Conservation (phyloP, 2,888 invertebrate species). For the Pyrgus malvae region DNA sequence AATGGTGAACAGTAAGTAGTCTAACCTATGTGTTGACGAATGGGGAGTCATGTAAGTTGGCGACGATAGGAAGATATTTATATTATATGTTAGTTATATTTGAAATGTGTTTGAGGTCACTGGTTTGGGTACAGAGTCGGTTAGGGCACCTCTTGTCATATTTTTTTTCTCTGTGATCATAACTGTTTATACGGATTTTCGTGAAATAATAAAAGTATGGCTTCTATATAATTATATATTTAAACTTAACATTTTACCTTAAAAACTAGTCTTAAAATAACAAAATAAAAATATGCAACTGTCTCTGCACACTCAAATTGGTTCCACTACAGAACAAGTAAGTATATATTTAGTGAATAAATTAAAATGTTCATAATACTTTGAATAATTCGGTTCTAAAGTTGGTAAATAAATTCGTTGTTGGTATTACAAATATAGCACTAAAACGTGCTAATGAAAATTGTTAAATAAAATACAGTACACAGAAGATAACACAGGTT, state of each 20-base stretch:
- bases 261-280: constrained; percentile 61
- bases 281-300: constrained; percentile 50
- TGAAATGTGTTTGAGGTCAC: too few relatives aligned
- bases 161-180: too few relatives aligned
- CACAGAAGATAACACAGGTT: background rate
- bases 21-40: too few relatives aligned
- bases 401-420: constrained; percentile 23
- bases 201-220: constrained; percentile 32
- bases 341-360: constrained; percentile 4
- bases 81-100: too few relatives aligned
- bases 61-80: too few relatives aligned
- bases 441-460: constrained; percentile 42
- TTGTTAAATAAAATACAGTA: constrained; percentile 2
- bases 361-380: constrained; percentile 3
- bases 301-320: constrained; percentile 38
- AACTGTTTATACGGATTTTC: too few relatives aligned
- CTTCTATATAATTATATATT: constrained; percentile 58
- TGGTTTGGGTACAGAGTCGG: too few relatives aligned
- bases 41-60: too few relatives aligned
- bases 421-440: constrained; percentile 37
- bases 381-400: constrained; percentile 12
- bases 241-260: constrained; percentile 64
- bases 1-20: too few relatives aligned
- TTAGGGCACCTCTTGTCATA: too few relatives aligned
- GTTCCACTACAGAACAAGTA: too few relatives aligned